These are phyloP conservation scores for Natator depressus DNA, from an alignment of 2,113 vertebrate species.

Conservation along the genomic window DNA sequence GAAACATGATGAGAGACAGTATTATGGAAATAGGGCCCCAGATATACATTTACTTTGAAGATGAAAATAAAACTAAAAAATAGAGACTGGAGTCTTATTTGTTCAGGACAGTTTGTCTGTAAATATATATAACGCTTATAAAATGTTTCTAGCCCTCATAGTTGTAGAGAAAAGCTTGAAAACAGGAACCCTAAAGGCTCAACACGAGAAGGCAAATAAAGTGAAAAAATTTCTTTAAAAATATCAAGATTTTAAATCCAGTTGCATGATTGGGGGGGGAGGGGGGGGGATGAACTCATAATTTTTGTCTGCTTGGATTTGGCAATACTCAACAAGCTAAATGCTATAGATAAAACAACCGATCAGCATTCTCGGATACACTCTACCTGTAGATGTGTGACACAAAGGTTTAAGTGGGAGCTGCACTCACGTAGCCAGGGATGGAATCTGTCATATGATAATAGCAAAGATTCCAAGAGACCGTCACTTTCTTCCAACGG, in stretches of 20 bases:
- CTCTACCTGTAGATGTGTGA: not conserved
- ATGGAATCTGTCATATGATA: not conserved
- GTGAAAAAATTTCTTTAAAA: not conserved
- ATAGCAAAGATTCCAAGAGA: not conserved
- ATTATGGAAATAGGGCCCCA: not conserved
- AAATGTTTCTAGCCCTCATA: not conserved
- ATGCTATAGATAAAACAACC: not conserved
- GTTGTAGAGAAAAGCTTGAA: not conserved
- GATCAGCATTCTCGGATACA: not conserved
- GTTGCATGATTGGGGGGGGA: not conserved
- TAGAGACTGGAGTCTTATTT: not conserved
- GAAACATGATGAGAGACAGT: not conserved
- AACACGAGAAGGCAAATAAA: not conserved
- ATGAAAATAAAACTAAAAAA: not conserved
- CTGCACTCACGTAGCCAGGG: not conserved
- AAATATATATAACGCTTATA: not conserved
- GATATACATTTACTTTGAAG: not conserved
- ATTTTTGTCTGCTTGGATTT: not conserved
- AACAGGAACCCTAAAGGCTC: not conserved
- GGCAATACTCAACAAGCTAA: not conserved
- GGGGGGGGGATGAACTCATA: not conserved
- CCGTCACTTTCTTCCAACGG: not conserved
- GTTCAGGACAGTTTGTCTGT: not conserved
- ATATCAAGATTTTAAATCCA: not conserved
- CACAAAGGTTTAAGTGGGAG: not conserved